phyloP scores from a whole-genome alignment of 1,140 invertebrate species.

The Nebria ingens region DNA sequence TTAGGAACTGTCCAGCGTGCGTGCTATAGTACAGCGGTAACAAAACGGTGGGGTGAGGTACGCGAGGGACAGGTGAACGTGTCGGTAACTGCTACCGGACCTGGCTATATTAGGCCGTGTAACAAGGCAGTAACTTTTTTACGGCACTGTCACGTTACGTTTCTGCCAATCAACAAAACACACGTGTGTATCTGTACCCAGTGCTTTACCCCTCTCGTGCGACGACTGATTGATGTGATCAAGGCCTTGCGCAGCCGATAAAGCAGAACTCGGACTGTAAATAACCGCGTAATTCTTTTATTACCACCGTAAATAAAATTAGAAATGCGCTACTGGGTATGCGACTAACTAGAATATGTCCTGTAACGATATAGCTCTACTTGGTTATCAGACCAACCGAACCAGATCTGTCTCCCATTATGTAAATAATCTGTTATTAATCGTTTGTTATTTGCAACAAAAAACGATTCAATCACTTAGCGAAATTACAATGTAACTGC shows the following conservation, averaged over 20 bases:
- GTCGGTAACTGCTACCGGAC: background rate
- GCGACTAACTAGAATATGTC: background rate
- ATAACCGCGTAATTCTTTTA: background rate
- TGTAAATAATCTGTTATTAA: too few species aligned
- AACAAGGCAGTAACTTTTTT: conserved; percentile 6
- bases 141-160: background rate
- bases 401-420: too few species aligned
- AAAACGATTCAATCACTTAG: too few species aligned
- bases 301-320: background rate
- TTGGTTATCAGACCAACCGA: too few species aligned
- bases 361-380: too few species aligned
- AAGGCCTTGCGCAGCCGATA: background rate
- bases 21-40: background rate
- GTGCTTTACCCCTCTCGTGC: background rate
- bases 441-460: too few species aligned
- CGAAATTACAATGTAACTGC: too few species aligned
- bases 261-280: background rate
- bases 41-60: background rate
- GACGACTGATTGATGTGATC: background rate
- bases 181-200: background rate
- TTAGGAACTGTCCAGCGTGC: conserved; percentile 4
- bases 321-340: background rate
- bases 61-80: conserved; percentile 3
- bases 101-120: background rate
- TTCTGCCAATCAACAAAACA: conserved; percentile 2